Evolutionary conservation across 2,888 invertebrate species (phyloP), one percentile per base, ranked within the genome.

Genomic region (Oxycera nigricornis): DNA sequence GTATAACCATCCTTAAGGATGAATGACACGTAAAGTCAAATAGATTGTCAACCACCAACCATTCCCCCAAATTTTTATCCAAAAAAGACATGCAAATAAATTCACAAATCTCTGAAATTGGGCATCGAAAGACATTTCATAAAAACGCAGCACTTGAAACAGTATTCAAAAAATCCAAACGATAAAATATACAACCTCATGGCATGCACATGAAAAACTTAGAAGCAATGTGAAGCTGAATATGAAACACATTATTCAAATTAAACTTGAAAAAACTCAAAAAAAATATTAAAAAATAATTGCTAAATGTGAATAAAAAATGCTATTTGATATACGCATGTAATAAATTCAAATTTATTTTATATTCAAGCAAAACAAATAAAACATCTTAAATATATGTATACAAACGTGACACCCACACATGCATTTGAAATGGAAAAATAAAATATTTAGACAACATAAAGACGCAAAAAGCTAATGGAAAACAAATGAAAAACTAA

Each of bases 321-420:
- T 68, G 50, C 68, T 68, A 50, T 68, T 68, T 52, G 52, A 68
- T 68, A 52, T 68, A 68, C 52, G 68, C 68, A 68, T 68, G 68
- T 50, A 68, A 30, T 6, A 50, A 68, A 68, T 35, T 52, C 68
- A 50, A 22, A 68, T 68, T 67, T 68, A 68, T 68, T 68, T 68
- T 68, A 68, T 68, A 68, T 68, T 68, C 30, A 52, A 35, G n/a
- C 4, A 55, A 22, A 55, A 14, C 9, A 50, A n/a, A 61, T 1
- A 26, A 57, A 14, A 14, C 39, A 67, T 41, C 24, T 67, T 3
- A 41, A 41, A 7, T 9, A 67, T 67, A 39, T 39, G 2, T 41
- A 41, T 41, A 35, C 20, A 55, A 14, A 28, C 7, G 3, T n/a
- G n/a, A n/a, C n/a, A n/a, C n/a, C n/a, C n/a, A n/a, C n/a, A n/a